phyloP scores from a whole-genome alignment of 2,113 vertebrate genomes.

The Sebastes schlegelii region DNA sequence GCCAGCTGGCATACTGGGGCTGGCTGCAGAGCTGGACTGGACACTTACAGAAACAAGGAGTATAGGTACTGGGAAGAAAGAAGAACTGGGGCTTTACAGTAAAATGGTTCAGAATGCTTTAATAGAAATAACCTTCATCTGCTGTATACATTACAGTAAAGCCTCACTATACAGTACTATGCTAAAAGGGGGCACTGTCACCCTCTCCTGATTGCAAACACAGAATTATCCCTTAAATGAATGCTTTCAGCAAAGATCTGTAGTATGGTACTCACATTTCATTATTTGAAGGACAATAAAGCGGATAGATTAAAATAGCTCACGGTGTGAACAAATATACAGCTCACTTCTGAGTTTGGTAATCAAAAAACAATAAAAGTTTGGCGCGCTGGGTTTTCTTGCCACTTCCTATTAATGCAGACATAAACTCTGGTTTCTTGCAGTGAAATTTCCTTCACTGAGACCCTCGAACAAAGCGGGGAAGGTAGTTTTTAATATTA shows the following conservation, averaged over 20 bases:
- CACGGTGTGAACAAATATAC: slow-evolving; percentile 44
- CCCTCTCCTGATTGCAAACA: slow-evolving; percentile 43
- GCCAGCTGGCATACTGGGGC: slow-evolving; percentile 71
- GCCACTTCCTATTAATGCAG: slow-evolving; percentile 36
- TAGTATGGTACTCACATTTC: slow-evolving; percentile 50
- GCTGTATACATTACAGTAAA: slow-evolving; percentile 32
- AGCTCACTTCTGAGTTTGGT: slow-evolving; percentile 33
- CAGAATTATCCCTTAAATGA: slow-evolving; percentile 55
- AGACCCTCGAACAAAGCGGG: slow-evolving; percentile 37
- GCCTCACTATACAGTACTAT: slow-evolving; percentile 19
- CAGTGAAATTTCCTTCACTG: slow-evolving; percentile 18
- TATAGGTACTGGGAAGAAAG: slow-evolving; percentile 49
- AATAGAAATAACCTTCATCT: slow-evolving; percentile 39
- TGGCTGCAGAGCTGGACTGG: slow-evolving; percentile 56
- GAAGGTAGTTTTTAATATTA: slow-evolving; percentile 17
- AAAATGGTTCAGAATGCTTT: slow-evolving; percentile 47
- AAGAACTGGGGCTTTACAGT: slow-evolving; percentile 39
- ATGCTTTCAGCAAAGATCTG: slow-evolving; percentile 64
- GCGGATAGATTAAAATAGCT: slow-evolving; percentile 56
- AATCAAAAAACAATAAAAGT: slow-evolving; percentile 66
- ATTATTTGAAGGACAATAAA: slow-evolving; percentile 66
- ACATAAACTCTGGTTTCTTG: slow-evolving; percentile 28
- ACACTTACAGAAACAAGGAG: slow-evolving; percentile 65
- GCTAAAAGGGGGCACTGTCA: slow-evolving; percentile 26
- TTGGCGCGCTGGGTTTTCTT: slow-evolving; percentile 39